Conservation (phyloP, 2,113 vertebrate species). For the Tamias sibiricus region DNA sequence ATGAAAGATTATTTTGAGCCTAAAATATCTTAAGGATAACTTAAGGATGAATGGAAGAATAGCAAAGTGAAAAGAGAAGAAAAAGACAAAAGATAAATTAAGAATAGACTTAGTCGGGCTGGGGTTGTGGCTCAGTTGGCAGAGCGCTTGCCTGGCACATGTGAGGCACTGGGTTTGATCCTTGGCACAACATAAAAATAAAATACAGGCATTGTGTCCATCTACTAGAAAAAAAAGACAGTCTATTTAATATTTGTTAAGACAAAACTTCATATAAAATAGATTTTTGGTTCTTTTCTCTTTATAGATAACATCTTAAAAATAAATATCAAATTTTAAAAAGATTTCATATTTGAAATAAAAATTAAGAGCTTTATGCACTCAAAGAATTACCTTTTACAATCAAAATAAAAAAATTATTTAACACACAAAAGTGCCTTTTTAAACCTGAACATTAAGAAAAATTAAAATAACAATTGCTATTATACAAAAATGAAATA, state of each 20-base stretch:
- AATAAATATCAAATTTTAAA: conserved; percentile 4
- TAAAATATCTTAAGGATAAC: not conserved
- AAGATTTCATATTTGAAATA: conserved; percentile 36
- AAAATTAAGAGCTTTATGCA: not conserved
- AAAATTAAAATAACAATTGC: conserved; percentile 74
- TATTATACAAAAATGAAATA: conserved; percentile 37
- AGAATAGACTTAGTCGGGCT: not conserved
- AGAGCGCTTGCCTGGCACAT: no score
- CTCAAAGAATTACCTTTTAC: not conserved
- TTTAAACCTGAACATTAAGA: conserved; percentile 49
- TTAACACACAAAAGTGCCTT: conserved; percentile 60
- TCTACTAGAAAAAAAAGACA: not conserved
- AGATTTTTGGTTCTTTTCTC: conserved; percentile 4
- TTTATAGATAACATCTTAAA: conserved; percentile 38
- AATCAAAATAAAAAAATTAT: conserved; percentile 30
- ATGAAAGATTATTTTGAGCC: not conserved
- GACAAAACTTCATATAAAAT: conserved; percentile 5
- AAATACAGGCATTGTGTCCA: not conserved
- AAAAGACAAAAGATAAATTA: not conserved
- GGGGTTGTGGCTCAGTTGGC: no score
- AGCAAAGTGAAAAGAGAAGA: not conserved
- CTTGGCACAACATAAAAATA: not conserved
- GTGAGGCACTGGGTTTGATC: no score
- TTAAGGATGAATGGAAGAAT: not conserved
- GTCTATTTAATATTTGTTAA: not conserved